A percentile compares a stretch with the other conserved stretches of the same genome.
These are phyloP conservation scores for Mormyrops boulengeri DNA, from an alignment of 2,797 vertebrate species.

Conservation along the genomic window DNA sequence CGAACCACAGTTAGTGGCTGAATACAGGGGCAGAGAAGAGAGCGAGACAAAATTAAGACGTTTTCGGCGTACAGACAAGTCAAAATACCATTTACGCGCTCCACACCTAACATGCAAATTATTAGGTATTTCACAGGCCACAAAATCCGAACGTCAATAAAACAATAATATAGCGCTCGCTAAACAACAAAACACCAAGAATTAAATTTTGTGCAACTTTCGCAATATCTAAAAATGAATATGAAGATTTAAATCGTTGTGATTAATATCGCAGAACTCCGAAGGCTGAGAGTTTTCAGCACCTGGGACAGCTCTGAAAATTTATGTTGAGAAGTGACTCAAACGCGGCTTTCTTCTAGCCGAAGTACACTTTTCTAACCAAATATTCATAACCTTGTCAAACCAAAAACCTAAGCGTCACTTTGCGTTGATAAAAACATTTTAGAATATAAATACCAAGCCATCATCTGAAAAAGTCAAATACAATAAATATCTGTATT, in stretches of 20 bases:
- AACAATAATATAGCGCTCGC: background rate
- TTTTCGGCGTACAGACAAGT: background rate
- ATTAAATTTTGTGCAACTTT: background rate
- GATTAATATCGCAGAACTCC: background rate
- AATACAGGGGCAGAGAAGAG: background rate
- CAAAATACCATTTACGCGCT: background rate
- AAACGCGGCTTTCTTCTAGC: background rate
- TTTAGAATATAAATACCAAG: background rate
- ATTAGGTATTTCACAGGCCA: background rate
- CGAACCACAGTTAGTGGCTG: conserved; percentile 18
- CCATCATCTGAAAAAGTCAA: background rate
- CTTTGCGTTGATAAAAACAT: background rate
- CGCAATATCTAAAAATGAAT: background rate
- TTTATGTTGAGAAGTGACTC: background rate
- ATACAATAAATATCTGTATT: background rate
- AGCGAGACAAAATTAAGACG: background rate
- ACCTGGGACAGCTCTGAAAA: conserved; percentile 38
- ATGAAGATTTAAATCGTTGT: background rate
- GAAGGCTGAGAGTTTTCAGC: conserved; percentile 27
- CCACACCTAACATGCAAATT: background rate
- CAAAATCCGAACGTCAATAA: background rate
- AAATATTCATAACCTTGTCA: background rate
- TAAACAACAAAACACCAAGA: background rate
- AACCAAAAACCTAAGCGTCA: background rate
- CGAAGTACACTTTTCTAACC: background rate